phyloP scores from a whole-genome alignment of 2,888 invertebrate species.

The Scaptomyza caliginosa region DNA sequence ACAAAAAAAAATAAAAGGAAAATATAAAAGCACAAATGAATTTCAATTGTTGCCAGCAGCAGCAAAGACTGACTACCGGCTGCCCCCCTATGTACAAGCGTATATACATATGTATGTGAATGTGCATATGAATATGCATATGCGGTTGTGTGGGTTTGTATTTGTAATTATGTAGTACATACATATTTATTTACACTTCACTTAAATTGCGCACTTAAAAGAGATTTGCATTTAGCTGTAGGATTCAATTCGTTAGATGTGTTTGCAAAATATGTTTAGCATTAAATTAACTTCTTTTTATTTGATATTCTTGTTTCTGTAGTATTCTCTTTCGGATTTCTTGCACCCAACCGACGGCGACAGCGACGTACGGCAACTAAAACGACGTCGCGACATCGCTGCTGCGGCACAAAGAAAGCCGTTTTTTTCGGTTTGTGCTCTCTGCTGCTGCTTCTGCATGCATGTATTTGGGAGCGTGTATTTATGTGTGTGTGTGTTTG shows the following conservation, averaged over 20 bases:
- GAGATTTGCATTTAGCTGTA: constrained; percentile 52
- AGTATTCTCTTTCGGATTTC: constrained; percentile 62
- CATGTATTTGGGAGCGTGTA: constrained; percentile 43
- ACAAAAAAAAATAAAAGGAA: constrained; percentile 57
- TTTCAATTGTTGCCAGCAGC: constrained; percentile 63
- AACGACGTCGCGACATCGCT: constrained; percentile 58
- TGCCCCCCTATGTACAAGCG: constrained; percentile 19
- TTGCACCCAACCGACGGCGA: constrained; percentile 75
- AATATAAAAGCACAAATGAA: constrained; percentile 65
- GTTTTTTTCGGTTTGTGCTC: constrained; percentile 37
- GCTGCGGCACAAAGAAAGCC: constrained; percentile 58
- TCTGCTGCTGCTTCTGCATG: constrained; percentile 45
- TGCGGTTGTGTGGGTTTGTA: constrained; percentile 1
- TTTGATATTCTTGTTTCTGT: constrained; percentile 24
- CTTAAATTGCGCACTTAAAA: constrained; percentile 66
- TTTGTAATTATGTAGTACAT: constrained; percentile 15
- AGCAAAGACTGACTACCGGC: constrained; percentile 34
- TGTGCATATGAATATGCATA: constrained; percentile 6
- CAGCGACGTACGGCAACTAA: constrained; percentile 76
- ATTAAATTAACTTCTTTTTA: constrained; percentile 17
- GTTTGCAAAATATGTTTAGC: constrained; percentile 37
- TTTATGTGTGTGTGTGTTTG: constrained; percentile 29
- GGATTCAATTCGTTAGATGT: constrained; percentile 23
- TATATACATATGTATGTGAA: constrained; percentile 28
- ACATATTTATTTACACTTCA: constrained; percentile 57